A percentile compares a stretch with the other conserved stretches of the same genome.
Conservation (phyloP, 2,797 vertebrate species). For the Hemitrygon akajei region DNA sequence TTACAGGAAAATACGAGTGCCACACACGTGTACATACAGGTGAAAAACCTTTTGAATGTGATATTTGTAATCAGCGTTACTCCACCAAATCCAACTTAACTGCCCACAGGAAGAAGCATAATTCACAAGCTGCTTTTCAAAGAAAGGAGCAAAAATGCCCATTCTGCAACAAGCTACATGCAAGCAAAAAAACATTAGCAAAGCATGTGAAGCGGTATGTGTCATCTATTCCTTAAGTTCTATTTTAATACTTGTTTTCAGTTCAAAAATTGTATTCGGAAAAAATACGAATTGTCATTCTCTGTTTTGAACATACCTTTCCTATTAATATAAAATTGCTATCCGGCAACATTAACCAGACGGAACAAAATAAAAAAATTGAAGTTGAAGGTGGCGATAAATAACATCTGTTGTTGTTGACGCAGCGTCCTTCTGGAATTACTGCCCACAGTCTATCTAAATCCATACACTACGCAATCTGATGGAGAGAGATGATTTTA, state of each 20-base stretch:
- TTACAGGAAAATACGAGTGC: constrained; percentile 86
- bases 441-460: too few relatives aligned
- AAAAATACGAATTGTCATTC: not conserved
- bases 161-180: constrained; percentile 88
- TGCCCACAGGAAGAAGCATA: constrained; percentile 90
- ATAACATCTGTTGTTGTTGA: too few relatives aligned
- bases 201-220: constrained; percentile 88
- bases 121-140: constrained; percentile 68
- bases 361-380: not conserved
- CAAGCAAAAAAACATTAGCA: constrained; percentile 89
- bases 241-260: not conserved
- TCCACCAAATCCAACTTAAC: constrained; percentile 97
- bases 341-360: not conserved
- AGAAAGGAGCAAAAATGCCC: constrained; percentile 94
- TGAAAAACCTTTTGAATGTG: constrained; percentile 95
- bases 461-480: too few relatives aligned
- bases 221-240: constrained; percentile 34
- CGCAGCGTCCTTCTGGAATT: too few relatives aligned
- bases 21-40: constrained; percentile 93
- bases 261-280: not conserved
- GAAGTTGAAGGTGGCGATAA: not conserved
- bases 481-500: too few relatives aligned
- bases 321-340: not conserved
- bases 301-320: too few relatives aligned
- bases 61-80: constrained; percentile 90